Evolutionary conservation across 1,140 invertebrate genomes (phyloP), one percentile per base, ranked within the genome.

Genomic region (Ceratosolen fusciceps): DNA sequence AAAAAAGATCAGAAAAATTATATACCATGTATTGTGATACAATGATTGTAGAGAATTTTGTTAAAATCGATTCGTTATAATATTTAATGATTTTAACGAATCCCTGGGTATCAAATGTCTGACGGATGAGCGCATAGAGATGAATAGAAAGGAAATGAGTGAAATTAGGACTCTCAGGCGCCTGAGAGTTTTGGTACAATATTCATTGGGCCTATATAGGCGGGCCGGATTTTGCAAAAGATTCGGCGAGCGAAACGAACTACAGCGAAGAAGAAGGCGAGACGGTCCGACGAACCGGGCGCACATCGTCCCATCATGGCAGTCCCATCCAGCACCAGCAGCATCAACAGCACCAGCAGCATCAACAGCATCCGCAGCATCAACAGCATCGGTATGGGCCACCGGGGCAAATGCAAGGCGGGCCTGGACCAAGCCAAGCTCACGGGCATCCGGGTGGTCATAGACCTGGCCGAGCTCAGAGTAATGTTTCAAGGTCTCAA

Each of bases 171-270:
- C 39, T 12, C 5, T 43, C 5, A 43, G 12, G 12, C 5, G n/a
- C n/a, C n/a, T n/a, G 43, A 24, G 34, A 67, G 8, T 4, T 0
- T 67, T 67, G 24, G 65, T 24, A 65, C 52, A 43, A 43, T 52
- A 62, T 65, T 47, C 62, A 67, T 75, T 75, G 58, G 29, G 39
- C 34, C 65, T 21, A 34, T 26, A n/a, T 89, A 90, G 93, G 93
- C 87, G 92, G 94, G 92, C 86, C 91, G 93, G 96, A 97, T 93
- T 97, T 97, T 85, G 97, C 95, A 83, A 95, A 96, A 92, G 95
- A 97, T 89, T 93, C 94, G 80, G 90, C 90, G 14, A 92, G 92
- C 81, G 93, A 93, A 80, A 90, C 89, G 24, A 93, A 92, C 86
- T 91, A 92, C 81, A 90, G 89, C 80, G 90, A 90, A 79, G 92